Evolutionary conservation across 1,140 invertebrate species (phyloP).

Genomic region (Berghia stephanieae): DNA sequence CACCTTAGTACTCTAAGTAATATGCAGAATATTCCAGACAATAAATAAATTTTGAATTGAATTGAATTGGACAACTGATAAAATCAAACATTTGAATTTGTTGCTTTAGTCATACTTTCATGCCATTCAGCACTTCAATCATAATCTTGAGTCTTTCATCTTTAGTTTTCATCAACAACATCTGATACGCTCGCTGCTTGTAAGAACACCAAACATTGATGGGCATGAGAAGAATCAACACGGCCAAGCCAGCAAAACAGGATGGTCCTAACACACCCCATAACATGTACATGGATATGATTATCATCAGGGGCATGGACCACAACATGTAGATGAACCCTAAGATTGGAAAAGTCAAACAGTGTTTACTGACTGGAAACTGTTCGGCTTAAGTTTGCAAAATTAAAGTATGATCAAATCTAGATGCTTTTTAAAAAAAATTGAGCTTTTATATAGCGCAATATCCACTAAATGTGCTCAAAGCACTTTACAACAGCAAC

Average conservation of each 20-base stretch:
- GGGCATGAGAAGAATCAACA: slow-evolving; percentile 66
- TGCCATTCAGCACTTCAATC: slow-evolving; percentile 68
- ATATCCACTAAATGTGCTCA: too few relatives aligned
- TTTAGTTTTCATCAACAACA: slow-evolving; percentile 68
- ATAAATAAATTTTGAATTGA: neutral
- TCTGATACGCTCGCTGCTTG: slow-evolving; percentile 73
- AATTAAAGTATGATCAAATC: too few relatives aligned
- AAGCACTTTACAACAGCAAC: too few relatives aligned
- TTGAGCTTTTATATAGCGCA: too few relatives aligned
- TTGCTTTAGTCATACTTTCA: slow-evolving; percentile 70
- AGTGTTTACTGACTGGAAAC: too few relatives aligned
- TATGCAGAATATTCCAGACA: neutral
- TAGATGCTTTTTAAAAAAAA: too few relatives aligned
- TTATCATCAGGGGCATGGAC: slow-evolving; percentile 93
- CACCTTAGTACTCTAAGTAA: too few relatives aligned
- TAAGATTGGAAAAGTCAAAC: too few relatives aligned
- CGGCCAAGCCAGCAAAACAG: slow-evolving; percentile 62
- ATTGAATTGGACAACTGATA: neutral
- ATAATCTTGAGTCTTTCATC: slow-evolving; percentile 71
- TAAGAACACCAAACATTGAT: slow-evolving; percentile 87
- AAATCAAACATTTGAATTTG: neutral
- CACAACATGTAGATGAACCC: slow-evolving; percentile 86
- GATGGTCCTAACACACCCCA: slow-evolving; percentile 76
- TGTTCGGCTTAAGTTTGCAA: too few relatives aligned
- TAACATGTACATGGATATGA: slow-evolving; percentile 84